These are phyloP conservation scores for Stichopus chloronotus DNA, from an alignment of 35 echinoderm and acorn worm genomes.

Conservation along the genomic window DNA sequence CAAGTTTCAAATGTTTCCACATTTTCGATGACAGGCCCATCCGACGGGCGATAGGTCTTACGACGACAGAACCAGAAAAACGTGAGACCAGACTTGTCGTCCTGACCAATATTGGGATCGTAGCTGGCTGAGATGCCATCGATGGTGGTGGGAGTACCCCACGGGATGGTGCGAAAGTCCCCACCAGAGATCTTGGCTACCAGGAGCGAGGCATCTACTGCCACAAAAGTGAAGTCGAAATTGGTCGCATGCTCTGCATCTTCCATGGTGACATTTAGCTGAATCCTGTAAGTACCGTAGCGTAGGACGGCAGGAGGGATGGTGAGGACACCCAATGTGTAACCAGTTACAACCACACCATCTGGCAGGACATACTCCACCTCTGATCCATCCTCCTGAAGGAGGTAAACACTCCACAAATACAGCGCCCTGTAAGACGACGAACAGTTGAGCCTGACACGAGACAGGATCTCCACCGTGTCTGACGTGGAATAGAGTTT, in stretches of 20 bases:
- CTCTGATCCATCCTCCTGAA: neutral
- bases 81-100: slow-evolving; percentile 40
- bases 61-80: slow-evolving; percentile 67
- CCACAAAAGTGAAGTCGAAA: slow-evolving; percentile 20
- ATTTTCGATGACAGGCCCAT: slow-evolving; percentile 9
- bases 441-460: slow-evolving; percentile 37
- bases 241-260: neutral
- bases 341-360: neutral
- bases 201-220: slow-evolving; percentile 26
- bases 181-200: slow-evolving; percentile 43
- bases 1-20: slow-evolving; percentile 61
- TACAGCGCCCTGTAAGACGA: slow-evolving; percentile 29
- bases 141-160: neutral
- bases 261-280: slow-evolving; percentile 72
- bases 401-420: neutral
- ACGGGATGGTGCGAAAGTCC: slow-evolving; percentile 23
- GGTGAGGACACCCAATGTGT: slow-evolving; percentile 7
- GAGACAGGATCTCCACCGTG: neutral
- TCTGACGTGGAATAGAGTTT: slow-evolving; percentile 39
- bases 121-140: slow-evolving; percentile 40
- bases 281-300: slow-evolving; percentile 50
- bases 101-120: slow-evolving; percentile 45
- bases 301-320: slow-evolving; percentile 25
- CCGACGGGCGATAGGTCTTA: slow-evolving; percentile 8
- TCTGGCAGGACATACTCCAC: slow-evolving; percentile 23